Evolutionary conservation across 2,888 invertebrate species (phyloP).

Genomic region (Salticus scenicus): DNA sequence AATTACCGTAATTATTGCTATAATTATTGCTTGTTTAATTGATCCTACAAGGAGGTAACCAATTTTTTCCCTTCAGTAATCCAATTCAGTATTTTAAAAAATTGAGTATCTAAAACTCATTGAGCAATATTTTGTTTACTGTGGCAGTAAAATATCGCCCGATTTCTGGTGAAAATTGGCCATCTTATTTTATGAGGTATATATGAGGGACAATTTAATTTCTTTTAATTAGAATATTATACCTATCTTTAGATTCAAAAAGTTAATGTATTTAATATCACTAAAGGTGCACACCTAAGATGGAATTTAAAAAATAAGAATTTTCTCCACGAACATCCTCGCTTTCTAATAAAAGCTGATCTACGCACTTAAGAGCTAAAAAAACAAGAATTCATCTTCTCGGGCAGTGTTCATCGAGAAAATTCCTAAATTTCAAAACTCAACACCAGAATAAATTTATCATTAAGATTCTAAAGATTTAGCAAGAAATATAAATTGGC

Average conservation of each 20-base stretch:
- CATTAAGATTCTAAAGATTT: not conserved
- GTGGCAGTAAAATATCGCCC: not conserved
- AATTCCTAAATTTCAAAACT: not conserved
- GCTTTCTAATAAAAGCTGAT: too few species aligned
- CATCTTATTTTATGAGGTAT: conserved; percentile 6
- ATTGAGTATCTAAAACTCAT: not conserved
- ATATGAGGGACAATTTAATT: not conserved
- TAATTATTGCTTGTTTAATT: not conserved
- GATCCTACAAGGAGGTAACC: not conserved
- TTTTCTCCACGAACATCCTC: not conserved
- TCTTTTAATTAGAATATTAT: not conserved
- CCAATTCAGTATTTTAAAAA: not conserved
- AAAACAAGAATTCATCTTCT: not conserved
- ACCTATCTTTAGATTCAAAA: not conserved
- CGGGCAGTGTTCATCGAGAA: not conserved
- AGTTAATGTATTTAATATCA: not conserved
- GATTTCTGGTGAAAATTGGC: not conserved
- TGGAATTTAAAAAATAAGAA: not conserved
- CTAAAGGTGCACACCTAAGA: not conserved
- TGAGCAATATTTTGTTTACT: not conserved
- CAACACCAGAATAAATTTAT: not conserved
- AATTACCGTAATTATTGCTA: not conserved
- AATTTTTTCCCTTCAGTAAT: not conserved
- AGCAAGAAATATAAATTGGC: conserved; percentile 20
- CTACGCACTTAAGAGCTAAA: too few species aligned